Conservation (phyloP, 2,797 vertebrate species). For the Esox masquinongy region DNA sequence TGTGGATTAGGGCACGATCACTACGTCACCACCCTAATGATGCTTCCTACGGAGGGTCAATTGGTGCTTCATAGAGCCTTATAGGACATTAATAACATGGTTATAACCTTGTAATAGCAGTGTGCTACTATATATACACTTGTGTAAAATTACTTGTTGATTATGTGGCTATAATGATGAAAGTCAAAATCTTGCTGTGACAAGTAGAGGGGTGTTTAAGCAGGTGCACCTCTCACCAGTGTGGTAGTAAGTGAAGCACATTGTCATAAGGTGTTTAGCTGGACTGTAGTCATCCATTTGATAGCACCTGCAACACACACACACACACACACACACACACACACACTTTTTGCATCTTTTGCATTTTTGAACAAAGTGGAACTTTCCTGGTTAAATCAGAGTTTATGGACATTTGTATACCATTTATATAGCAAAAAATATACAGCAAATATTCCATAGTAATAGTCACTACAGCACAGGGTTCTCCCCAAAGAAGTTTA, state of each 20-base stretch:
- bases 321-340: constrained; percentile 21
- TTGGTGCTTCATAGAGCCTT: neutral
- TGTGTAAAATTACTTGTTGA: constrained; percentile 7
- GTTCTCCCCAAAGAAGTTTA: too few relatives aligned
- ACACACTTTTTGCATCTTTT: neutral
- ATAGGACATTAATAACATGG: neutral
- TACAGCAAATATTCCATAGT: too few relatives aligned
- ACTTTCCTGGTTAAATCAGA: too few relatives aligned
- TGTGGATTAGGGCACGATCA: constrained; percentile 41
- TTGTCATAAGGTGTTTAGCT: constrained; percentile 98
- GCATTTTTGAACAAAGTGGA: too few relatives aligned
- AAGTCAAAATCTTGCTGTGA: constrained; percentile 27
- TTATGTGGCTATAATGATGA: constrained; percentile 39
- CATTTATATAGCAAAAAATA: too few relatives aligned
- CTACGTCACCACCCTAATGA: neutral
- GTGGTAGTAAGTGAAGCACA: constrained; percentile 98
- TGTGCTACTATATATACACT: neutral
- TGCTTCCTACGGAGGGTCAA: neutral
- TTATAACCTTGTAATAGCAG: neutral
- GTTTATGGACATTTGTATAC: too few relatives aligned
- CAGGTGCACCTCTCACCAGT: constrained; percentile 76
- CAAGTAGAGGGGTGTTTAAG: constrained; percentile 6
- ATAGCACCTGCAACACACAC: constrained; percentile 81
- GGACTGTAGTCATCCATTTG: constrained; percentile 98
- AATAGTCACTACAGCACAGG: too few relatives aligned